Base-by-base conservation (phyloP, 2,888 invertebrate species). In the Caenorhabditis sp. region DNA sequence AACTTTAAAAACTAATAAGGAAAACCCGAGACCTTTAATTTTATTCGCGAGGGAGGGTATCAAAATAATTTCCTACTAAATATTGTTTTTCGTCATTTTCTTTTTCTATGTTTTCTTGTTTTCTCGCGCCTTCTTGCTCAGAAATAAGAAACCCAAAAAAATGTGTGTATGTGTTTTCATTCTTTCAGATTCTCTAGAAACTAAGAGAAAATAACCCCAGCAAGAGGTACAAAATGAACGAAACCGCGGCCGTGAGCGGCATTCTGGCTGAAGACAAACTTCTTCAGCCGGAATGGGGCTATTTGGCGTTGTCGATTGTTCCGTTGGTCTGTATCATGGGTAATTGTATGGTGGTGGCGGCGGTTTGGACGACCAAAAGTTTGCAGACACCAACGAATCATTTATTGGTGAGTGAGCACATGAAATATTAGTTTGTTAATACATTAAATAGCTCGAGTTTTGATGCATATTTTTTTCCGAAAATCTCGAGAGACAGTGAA, bases 311-410 rank as follows among this genome's bases (percentile, higher is more conserved):
- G 23, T 69, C 77, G 21, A 66, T 79, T 27, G 79, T 78, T 26
- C 79, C 79, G n/a, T 68, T 78, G 14, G 76, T 77, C 51, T 79
- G 79, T 57, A 79, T 79, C 43, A 64, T 76, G 65, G 81, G 81
- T 63, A 86, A 86, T 73, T 72, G 69, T 10, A 81, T 87, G 78
- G 86, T 86, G 5, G 77, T 86, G 26, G 79, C 79, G 24, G 86
- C 86, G 12, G 86, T 86, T 10, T 84, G 81, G 80, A 84, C 84
- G 26, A 87, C 84, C 1, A 75, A 69, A 62, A 77, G 78, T 31
- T 78, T 86, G 21, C 86, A 86, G 66, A 87, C 86, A 2, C 87
- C 86, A n/a, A 86, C 86, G 10, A 83, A 83, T 62, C 80, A 81
- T 62, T 68, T 83, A 50, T 64, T 83, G 66, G 82, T 77, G 21